Evolutionary conservation across 2,888 invertebrate species (phyloP), one percentile per base, ranked within the genome.

Genomic region (Orthonevra nobilis): DNA sequence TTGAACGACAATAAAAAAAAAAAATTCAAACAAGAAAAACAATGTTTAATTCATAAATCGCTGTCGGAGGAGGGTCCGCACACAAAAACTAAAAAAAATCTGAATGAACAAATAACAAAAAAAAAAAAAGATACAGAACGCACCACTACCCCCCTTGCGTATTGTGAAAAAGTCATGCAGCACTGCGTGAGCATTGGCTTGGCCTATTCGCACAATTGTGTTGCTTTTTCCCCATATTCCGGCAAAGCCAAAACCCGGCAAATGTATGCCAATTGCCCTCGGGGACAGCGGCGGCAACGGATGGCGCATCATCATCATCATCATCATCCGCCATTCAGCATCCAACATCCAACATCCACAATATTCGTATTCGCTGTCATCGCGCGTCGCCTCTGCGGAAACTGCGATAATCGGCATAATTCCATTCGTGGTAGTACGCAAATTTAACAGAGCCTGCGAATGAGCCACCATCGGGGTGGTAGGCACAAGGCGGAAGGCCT

Each of bases 31-130:
- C 15, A 48, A 46, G 48, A 52, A 44, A 50, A 52, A 63, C 40
- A 68, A 79, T 66, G 40, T 60, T 74, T 68, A 68, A 63, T 74
- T 81, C 61, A 75, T 70, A 75, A 70, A 75, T 54, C 73, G 54
- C 38, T 52, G 48, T 48, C 42, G 46, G 54, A 19, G 48, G 58
- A 42, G 56, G 50, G 38, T 23, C 19, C 6, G 58, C 52, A 61
- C 58, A 64, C 50, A 46, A 30, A 44, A 58, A 50, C 34, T 64
- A 58, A 30, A 17, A 12, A 7, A 15, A 28, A 23, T 58, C n/a
- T n/a, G n/a, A n/a, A n/a, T n/a, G n/a, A n/a, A n/a, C n/a, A n/a
- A n/a, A n/a, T n/a, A n/a, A n/a, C n/a, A n/a, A n/a, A 23, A 54
- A 46, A 63, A 36, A 30, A 52, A 46, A 66, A 64, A 66, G 19